Evolutionary conservation across 2,888 invertebrate species (phyloP), one percentile per base, ranked within the genome.

Genomic region (Leucophenga maculata): DNA sequence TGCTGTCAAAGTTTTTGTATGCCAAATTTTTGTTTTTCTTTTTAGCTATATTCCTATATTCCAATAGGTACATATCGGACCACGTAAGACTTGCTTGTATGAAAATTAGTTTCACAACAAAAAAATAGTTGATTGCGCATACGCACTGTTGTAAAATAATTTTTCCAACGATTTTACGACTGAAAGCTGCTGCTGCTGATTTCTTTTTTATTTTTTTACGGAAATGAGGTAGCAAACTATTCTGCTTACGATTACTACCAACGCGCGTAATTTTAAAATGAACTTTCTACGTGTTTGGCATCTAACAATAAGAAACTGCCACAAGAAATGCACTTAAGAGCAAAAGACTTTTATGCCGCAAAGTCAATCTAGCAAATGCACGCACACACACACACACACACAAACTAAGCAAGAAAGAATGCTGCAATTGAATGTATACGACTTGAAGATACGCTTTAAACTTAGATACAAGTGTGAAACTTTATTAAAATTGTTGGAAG

Each of bases 251-350:
- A n/a, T n/a, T n/a, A n/a, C n/a, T n/a, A n/a, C n/a, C n/a, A n/a
- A n/a, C n/a, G 44, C 16, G 44, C 31, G 44, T 62, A 22, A 64
- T 26, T 64, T 64, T 64, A 48, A 64, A 64, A 64, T 48, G 46
- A 64, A 64, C 20, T 64, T 48, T 22, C 62, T 54, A 66, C 66
- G 66, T 66, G 66, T 46, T 20, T 66, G 55, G 66, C 66, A 66
- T 66, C n/a, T n/a, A n/a, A 26, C 54, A 44, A 39, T 8, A 64
- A 59, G 16, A 62, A 48, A 14, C 20, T 22, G 50, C 26, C 20
- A 59, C 14, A 13, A n/a, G 48, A 48, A 16, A 16, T 50, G 14
- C 16, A 16, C 48, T n/a, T 16, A 13, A 16, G 4, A 48, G 48
- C 62, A 32, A n/a, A n/a, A n/a, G n/a, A n/a, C n/a, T n/a, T n/a